Evolutionary conservation across 2,888 invertebrate species (phyloP), one percentile per base, ranked within the genome.

Genomic region (Luperina testacea): DNA sequence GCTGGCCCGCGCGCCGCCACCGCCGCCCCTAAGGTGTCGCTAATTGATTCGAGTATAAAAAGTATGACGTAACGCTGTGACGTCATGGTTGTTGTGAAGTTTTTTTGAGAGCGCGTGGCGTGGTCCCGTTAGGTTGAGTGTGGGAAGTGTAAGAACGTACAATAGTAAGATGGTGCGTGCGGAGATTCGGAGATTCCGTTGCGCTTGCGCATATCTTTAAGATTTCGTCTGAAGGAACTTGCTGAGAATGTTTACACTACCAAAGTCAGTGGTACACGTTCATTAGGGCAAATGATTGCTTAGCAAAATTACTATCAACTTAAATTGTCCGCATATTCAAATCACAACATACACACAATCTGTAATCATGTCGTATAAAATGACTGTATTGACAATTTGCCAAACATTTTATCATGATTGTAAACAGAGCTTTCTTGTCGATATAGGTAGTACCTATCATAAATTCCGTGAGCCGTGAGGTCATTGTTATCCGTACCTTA

Each of bases 41-140:
- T 88, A 88, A 90, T 88, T 90, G 87, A 88, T 73, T 64, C 32
- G 38, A 63, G 27, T 32, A 67, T 27, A 79, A 69, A 78, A 75
- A 53, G 42, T 72, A 27, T 70, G 83, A 83, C 64, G 82, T 82
- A 48, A 42, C 51, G 65, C 51, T 74, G 69, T 86, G 84, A 86
- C 89, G 87, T 83, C 80, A 83, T 15, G 13, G 24, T 24, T 75
- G 72, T 75, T 84, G 27, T 71, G 64, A 42, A 5, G 61, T 78
- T 80, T 88, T 88, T 84, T 81, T 74, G 38, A 59, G 42, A 74
- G 64, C 90, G 80, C 82, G 88, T 88, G 88, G 72, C 81, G 63
- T 17, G 1, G 48, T 48, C 72, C 81, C 83, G 79, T 86, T 74
- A 61, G 65, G 20, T 57, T 53, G 51, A 38, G 51, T 61, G 45